phyloP scores from a whole-genome alignment of 2,797 vertebrate genomes.

The Liasis olivaceus region DNA sequence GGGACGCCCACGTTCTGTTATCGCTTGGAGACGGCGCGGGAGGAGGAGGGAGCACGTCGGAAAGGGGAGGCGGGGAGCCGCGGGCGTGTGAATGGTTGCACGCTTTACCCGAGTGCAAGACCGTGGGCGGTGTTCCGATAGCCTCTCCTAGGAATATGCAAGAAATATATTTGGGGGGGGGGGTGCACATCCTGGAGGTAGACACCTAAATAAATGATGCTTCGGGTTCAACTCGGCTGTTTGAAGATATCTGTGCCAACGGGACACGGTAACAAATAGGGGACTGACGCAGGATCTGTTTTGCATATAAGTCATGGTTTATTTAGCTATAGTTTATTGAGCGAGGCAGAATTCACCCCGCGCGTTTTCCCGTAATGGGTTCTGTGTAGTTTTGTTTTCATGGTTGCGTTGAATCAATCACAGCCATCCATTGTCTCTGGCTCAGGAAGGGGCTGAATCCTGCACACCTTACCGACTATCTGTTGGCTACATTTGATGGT shows the following conservation, averaged over 20 bases:
- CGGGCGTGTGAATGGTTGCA: background rate
- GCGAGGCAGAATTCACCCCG: background rate
- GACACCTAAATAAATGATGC: background rate
- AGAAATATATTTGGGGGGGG: background rate
- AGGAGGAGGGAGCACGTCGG: accelerated
- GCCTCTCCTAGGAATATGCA: background rate
- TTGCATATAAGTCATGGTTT: background rate
- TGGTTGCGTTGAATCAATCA: background rate
- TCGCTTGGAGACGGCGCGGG: slow-evolving; percentile 49
- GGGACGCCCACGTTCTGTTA: slow-evolving; percentile 59
- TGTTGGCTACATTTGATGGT: background rate
- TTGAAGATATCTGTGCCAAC: background rate
- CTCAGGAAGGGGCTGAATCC: background rate
- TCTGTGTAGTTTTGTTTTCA: background rate
- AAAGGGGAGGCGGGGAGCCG: accelerated
- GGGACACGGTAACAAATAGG: background rate
- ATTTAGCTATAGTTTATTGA: background rate
- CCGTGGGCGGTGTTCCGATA: background rate
- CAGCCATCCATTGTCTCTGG: background rate
- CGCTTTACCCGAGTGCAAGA: background rate
- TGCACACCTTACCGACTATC: background rate
- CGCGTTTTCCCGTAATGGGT: background rate
- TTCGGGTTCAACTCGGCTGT: background rate
- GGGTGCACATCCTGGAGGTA: background rate
- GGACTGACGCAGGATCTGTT: background rate